A percentile compares a stretch with the other conserved stretches of the same genome.
Evolutionary conservation across 2,113 vertebrate species (phyloP).

Genomic region (Podocnemis expansa): DNA sequence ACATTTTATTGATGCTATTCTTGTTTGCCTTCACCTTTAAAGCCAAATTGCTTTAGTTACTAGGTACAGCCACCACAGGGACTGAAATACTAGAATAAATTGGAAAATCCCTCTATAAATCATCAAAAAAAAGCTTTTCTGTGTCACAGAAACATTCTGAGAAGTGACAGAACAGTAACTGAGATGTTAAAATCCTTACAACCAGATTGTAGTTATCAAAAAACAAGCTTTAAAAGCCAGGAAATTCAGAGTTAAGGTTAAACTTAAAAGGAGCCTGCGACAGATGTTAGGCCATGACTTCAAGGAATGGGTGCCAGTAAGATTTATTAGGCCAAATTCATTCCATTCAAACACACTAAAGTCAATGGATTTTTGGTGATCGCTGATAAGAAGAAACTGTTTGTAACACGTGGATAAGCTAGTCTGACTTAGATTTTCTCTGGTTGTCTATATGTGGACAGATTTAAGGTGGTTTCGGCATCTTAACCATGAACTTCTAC

Average conservation of each 20-base stretch:
- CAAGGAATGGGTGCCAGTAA: slow-evolving; percentile 45
- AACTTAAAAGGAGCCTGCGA: slow-evolving; percentile 36
- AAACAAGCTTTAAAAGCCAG: slow-evolving; percentile 18
- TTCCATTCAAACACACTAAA: background rate
- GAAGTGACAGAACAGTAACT: slow-evolving; percentile 2
- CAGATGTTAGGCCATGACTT: slow-evolving; percentile 31
- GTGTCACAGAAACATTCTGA: background rate
- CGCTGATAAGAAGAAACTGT: slow-evolving; percentile 24
- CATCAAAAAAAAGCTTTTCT: background rate
- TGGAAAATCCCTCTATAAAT: slow-evolving; percentile 15
- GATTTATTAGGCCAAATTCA: slow-evolving; percentile 52
- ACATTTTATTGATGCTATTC: background rate
- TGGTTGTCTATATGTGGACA: background rate
- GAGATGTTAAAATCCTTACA: slow-evolving; percentile 24
- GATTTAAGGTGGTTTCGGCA: background rate
- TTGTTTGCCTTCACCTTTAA: background rate
- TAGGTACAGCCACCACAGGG: background rate
- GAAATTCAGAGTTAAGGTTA: slow-evolving; percentile 40
- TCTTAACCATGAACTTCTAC: background rate
- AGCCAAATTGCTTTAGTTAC: background rate
- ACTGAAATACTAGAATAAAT: background rate
- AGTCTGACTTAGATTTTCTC: background rate
- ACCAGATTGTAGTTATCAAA: background rate
- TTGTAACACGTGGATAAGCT: slow-evolving; percentile 9
- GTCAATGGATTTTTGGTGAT: slow-evolving; percentile 7